Percentiles rank a stretch among this genome's conserved stretches.
These are phyloP conservation scores for Mya arenaria DNA, from an alignment of 1,140 invertebrate genomes.

Conservation along the genomic window DNA sequence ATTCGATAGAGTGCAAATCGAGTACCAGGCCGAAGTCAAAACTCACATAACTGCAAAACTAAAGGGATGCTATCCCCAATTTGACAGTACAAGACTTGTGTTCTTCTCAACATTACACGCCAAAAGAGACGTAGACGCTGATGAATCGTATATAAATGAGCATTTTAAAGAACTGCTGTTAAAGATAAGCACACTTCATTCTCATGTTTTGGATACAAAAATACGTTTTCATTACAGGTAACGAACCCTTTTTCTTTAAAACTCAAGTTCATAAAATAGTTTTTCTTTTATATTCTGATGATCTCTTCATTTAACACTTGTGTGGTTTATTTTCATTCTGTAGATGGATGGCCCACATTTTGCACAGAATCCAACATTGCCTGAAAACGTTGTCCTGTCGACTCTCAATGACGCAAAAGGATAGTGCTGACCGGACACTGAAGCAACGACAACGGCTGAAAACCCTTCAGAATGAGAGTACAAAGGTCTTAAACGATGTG, in stretches of 20 bases:
- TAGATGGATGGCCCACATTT: no score
- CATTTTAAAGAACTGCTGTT: constrained; percentile 50
- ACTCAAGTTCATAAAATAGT: not conserved
- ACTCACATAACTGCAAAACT: constrained; percentile 59
- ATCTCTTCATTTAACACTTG: not conserved
- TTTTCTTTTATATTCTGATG: not conserved
- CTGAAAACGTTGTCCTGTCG: no score
- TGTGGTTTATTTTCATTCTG: not conserved
- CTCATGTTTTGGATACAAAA: constrained; percentile 31
- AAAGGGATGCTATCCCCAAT: constrained; percentile 62
- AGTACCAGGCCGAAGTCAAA: constrained; percentile 54
- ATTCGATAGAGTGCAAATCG: constrained; percentile 62
- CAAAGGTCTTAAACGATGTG: no score
- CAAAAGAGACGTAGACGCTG: constrained; percentile 23
- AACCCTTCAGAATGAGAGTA: no score
- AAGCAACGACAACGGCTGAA: no score
- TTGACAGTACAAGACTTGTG: constrained; percentile 51
- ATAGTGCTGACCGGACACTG: no score
- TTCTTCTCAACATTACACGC: constrained; percentile 66
- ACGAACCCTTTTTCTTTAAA: not conserved
- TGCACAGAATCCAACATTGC: no score
- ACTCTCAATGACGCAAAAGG: no score
- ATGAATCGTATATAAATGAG: constrained; percentile 37
- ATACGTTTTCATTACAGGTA: constrained; percentile 64
- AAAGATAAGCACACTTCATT: constrained; percentile 55